Conservation (phyloP, 2,888 invertebrate genomes). For the Sarcophaga variegata region DNA sequence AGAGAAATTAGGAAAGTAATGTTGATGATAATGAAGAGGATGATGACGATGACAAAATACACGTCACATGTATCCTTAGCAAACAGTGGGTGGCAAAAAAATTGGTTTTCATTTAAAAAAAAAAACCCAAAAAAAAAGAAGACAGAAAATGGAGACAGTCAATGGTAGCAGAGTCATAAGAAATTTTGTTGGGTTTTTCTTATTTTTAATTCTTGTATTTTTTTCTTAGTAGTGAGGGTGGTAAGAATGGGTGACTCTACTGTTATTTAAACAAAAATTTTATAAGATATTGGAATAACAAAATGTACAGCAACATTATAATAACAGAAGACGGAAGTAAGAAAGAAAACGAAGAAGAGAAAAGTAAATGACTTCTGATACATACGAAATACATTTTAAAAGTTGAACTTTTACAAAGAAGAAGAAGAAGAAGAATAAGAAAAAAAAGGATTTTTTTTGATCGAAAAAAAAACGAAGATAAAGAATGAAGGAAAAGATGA, state of each 20-base stretch:
- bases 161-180: conserved; percentile 11
- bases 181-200: conserved; percentile 4
- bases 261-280: conserved; percentile 28
- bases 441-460: no score
- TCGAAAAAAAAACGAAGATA: no score
- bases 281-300: conserved; percentile 30
- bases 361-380: conserved; percentile 38
- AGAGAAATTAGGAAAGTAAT: background rate
- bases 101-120: background rate
- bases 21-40: background rate
- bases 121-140: background rate
- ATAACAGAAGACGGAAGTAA: no score
- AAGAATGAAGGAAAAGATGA: no score
- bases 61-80: conserved; percentile 11
- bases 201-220: background rate
- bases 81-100: conserved; percentile 16
- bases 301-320: background rate
- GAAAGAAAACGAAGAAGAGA: background rate
- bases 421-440: no score
- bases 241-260: background rate
- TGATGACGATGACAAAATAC: background rate
- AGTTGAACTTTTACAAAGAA: no score
- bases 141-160: background rate
- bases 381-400: conserved; percentile 17
- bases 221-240: background rate